A percentile compares a stretch with the other conserved stretches of the same genome.
Conservation (phyloP, 2,797 vertebrate genomes). For the Lacerta bilineata region DNA sequence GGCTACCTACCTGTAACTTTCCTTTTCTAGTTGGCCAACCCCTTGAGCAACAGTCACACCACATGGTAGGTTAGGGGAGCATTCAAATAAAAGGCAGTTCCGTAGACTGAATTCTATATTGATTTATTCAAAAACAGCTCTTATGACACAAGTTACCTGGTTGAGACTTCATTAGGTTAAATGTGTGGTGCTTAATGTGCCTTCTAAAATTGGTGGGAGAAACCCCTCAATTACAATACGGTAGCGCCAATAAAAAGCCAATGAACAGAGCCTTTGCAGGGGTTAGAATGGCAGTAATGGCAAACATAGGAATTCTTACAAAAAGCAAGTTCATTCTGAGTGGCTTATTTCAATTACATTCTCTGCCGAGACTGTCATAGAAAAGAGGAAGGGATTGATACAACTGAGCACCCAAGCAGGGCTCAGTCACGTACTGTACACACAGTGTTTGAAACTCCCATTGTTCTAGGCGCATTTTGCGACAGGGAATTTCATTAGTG, state of each 20-base stretch:
- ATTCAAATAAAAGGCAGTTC: not conserved
- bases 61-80: too few species aligned
- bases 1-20: not conserved
- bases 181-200: conserved; percentile 1
- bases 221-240: not conserved
- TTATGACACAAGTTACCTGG: not conserved
- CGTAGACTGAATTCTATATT: not conserved
- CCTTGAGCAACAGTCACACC: not conserved
- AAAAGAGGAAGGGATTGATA: conserved; percentile 10
- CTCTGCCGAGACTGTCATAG: not conserved
- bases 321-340: conserved; percentile 2
- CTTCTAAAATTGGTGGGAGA: not conserved
- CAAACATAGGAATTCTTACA: conserved; percentile 31
- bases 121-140: not conserved
- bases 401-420: conserved; percentile 29
- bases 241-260: not conserved
- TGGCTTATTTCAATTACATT: conserved; percentile 33
- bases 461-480: too few species aligned
- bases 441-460: too few species aligned
- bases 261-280: not conserved
- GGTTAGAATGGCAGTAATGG: not conserved
- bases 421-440: conserved; percentile 1
- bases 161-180: not conserved
- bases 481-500: too few species aligned
- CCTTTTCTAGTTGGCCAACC: not conserved